Conservation (phyloP, 1,140 invertebrate species). For the Saccostrea echinata region DNA sequence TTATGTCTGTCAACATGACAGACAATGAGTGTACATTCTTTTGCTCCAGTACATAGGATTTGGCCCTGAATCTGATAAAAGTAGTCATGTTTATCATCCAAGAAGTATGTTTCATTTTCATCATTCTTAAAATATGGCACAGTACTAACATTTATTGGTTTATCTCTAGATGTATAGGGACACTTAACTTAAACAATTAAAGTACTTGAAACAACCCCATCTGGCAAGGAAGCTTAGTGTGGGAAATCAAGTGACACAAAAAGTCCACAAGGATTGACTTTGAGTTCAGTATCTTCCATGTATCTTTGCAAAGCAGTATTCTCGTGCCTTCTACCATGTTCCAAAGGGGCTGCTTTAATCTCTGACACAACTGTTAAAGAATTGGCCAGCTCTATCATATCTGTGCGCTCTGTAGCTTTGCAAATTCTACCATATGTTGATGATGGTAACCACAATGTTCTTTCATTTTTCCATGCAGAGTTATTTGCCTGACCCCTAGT, state of each 20-base stretch:
- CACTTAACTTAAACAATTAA: slow-evolving; percentile 60
- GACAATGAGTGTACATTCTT: slow-evolving; percentile 52
- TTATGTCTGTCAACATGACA: slow-evolving; percentile 54
- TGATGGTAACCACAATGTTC: slow-evolving; percentile 53
- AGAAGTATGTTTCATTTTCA: slow-evolving; percentile 29
- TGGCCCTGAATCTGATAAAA: slow-evolving; percentile 64
- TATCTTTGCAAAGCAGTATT: slow-evolving; percentile 50
- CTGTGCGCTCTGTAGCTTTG: slow-evolving; percentile 59
- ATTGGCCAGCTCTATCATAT: slow-evolving; percentile 56
- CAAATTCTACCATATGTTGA: slow-evolving; percentile 64
- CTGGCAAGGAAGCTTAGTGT: slow-evolving; percentile 58
- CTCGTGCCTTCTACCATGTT: slow-evolving; percentile 63
- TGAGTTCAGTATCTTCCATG: slow-evolving; percentile 29
- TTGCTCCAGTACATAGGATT: slow-evolving; percentile 52
- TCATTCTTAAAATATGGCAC: slow-evolving; percentile 56
- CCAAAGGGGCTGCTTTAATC: slow-evolving; percentile 44
- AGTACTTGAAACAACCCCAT: slow-evolving; percentile 54
- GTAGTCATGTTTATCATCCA: slow-evolving; percentile 57
- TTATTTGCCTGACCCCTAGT: slow-evolving; percentile 58
- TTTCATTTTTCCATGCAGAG: slow-evolving; percentile 57
- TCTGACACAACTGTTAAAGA: slow-evolving; percentile 4
- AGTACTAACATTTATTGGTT: slow-evolving; percentile 36
- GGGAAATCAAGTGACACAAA: slow-evolving; percentile 46
- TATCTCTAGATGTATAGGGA: slow-evolving; percentile 55
- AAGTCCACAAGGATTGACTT: slow-evolving; percentile 52